Base-by-base conservation (phyloP, 2,113 vertebrate species). In the Rostratula benghalensis region DNA sequence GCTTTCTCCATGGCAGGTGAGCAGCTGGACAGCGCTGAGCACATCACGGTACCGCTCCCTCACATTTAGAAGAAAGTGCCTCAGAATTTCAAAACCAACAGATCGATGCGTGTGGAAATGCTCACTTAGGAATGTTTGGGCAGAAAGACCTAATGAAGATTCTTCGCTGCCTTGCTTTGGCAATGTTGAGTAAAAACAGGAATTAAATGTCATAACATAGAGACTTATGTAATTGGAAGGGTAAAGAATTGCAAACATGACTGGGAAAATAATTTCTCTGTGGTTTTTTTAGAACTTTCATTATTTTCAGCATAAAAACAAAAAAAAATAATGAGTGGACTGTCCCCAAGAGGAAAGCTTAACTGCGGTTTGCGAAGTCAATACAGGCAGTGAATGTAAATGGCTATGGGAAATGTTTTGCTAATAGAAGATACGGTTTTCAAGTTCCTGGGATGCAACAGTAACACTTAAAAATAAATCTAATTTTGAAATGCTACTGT, bases 181-280 rank as follows among this genome's bases (percentile, higher is more conserved):
- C 86, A 97, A 94, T 95, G 87, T 41, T 64, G 89, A 97, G 75
- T 73, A 22, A 90, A 97, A 97, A 92, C 95, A 96, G 89, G 93
- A 97, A 94, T 97, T 97, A 94, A 89, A 95, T 97, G 91, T 96
- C 94, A 96, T 90, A 93, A 96, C 92, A 90, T 83, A 84, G 96
- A 98, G 91, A 94, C 89, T 91, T 96, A 95, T 46, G 73, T 86
- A 98, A 94, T 95, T 97, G 83, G 87, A 75, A 80, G 83, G 89
- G 88, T 94, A 97, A 95, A 97, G 77, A 91, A 97, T 92, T 97
- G 74, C 88, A 97, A 87, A 89, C 91, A 86, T 93, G 80, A 96
- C 95, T 96, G 93, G 96, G 92, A 97, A 98, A 98, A 97, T 96
- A 85, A 93, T 74, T 93, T 96, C 90, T 73, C 60, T 86, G 84